phyloP scores from a whole-genome alignment of 1,140 invertebrate genomes.

The Drosophila kikkawai region DNA sequence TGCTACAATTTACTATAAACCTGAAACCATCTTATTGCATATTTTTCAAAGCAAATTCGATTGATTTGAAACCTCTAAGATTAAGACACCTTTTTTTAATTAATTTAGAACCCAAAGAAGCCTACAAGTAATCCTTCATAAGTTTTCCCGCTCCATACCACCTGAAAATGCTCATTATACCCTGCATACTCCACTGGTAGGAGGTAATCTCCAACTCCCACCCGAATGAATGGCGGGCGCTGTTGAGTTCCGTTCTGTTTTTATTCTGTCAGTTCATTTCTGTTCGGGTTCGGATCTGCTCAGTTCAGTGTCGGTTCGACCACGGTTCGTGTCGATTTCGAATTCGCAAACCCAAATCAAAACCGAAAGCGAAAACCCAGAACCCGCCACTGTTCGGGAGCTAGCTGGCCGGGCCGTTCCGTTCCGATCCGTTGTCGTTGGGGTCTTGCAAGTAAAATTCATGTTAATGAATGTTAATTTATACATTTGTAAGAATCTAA shows the following conservation, averaged over 20 bases:
- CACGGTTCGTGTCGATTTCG: conserved; percentile 43
- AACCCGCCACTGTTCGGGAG: conserved; percentile 20
- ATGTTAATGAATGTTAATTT: conserved; percentile 84
- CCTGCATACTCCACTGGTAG: conserved; percentile 9
- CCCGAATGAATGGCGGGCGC: conserved; percentile 57
- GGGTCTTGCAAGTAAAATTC: conserved; percentile 66
- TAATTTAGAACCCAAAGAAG: not conserved
- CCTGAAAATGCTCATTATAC: not conserved
- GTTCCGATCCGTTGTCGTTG: conserved; percentile 26
- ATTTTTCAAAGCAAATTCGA: not conserved
- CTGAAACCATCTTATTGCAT: not conserved
- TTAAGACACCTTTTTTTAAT: not conserved
- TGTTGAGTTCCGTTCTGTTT: conserved; percentile 55
- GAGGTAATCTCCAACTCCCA: conserved; percentile 50
- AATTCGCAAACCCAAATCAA: conserved; percentile 37
- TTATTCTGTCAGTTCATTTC: conserved; percentile 47
- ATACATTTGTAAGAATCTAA: conserved; percentile 80
- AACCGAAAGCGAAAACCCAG: conserved; percentile 19
- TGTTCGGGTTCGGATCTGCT: conserved; percentile 40
- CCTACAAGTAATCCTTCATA: not conserved
- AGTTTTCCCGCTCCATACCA: not conserved
- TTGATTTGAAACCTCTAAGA: not conserved
- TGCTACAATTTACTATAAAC: no score
- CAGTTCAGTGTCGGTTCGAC: conserved; percentile 35
- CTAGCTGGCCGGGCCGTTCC: conserved; percentile 7